Conservation (phyloP, 37 sponge, comb jelly and placozoan species). For the Cliona cf. orientalis region DNA sequence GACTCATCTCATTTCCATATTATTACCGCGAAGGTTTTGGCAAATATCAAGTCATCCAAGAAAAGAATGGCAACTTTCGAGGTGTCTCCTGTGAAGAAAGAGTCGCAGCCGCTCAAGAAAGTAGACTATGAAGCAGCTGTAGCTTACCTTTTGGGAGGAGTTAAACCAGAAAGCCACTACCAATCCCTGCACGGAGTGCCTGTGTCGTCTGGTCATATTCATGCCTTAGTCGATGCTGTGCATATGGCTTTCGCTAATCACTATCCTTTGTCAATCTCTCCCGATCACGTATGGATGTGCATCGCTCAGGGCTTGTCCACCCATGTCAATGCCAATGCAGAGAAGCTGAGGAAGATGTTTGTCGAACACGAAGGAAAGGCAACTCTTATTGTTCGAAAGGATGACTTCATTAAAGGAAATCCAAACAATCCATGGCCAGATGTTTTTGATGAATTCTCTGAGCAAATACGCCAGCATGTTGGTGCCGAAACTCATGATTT, state of each 20-base stretch:
- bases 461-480: conserved; percentile 46
- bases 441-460: conserved; percentile 60
- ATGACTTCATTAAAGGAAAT: conserved; percentile 59
- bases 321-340: conserved; percentile 62
- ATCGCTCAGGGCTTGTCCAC: conserved; percentile 51
- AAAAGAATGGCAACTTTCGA: no score
- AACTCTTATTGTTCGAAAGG: conserved; percentile 5
- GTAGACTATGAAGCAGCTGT: no score
- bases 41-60: no score
- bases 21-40: no score
- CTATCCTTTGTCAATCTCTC: conserved; percentile 52
- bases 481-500: conserved; percentile 41
- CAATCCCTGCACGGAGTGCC: no score
- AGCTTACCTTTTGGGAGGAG: no score
- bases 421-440: conserved; percentile 62
- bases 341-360: conserved; percentile 53
- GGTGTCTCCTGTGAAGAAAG: no score
- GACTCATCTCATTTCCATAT: no score
- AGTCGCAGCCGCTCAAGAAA: no score
- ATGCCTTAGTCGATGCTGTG: conserved; percentile 21
- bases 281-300: conserved; percentile 67
- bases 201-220: no score
- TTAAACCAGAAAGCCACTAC: no score
- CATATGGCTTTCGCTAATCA: conserved; percentile 49
- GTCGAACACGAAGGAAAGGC: conserved; percentile 68